Base-by-base conservation (phyloP, 2,888 invertebrate genomes). In the Drosophila emarginata region DNA sequence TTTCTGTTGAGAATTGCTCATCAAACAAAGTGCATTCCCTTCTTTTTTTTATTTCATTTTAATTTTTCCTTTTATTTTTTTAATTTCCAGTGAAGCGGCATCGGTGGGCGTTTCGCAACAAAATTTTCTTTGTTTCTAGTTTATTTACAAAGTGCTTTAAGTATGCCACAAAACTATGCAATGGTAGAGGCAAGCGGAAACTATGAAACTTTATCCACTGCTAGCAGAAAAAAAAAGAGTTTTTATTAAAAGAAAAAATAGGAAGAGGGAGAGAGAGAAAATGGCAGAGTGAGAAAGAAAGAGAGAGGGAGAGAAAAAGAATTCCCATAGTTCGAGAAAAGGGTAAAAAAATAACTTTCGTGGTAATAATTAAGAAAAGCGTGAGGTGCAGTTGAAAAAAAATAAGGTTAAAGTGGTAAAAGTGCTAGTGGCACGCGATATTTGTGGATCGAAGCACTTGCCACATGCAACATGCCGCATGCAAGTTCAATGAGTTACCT, bases 11-110 rank as follows among this genome's bases (percentile, higher is more conserved):
- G 69, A 50, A 68, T 68, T 68, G 60, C 69, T 68, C 69, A 68
- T 68, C 50, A 68, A 68, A 60, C 60, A 60, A 23, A 68, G 54
- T 68, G 69, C 69, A 68, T 59, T 54, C 39, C 21, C 18, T 21
- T 14, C 5, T 45, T 21, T 12, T 45, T 21, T 21, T 45, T 45
- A 21, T 18, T 45, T 45, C 21, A 45, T 45, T 45, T 45, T 21
- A 45, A 45, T 45, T 18, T 45, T 45, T 21, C 9, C 15, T 11
- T 40, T 40, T 14, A 40, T 40, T 15, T 40, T 54, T 54, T 54
- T 54, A 54, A 54, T 54, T 54, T 36, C 36, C 36, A 54, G 54
- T 36, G 26, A 36, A 4, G 18, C 18, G 4, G 11, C 45, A 45
- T 18, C 45, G 40, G 15, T 40, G 18, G 40, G 40, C 40, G 45